A percentile compares a stretch with the other conserved stretches of the same genome.
phyloP scores from a whole-genome alignment of 2,888 invertebrate genomes.

The Chrysopilus asiliformis region DNA sequence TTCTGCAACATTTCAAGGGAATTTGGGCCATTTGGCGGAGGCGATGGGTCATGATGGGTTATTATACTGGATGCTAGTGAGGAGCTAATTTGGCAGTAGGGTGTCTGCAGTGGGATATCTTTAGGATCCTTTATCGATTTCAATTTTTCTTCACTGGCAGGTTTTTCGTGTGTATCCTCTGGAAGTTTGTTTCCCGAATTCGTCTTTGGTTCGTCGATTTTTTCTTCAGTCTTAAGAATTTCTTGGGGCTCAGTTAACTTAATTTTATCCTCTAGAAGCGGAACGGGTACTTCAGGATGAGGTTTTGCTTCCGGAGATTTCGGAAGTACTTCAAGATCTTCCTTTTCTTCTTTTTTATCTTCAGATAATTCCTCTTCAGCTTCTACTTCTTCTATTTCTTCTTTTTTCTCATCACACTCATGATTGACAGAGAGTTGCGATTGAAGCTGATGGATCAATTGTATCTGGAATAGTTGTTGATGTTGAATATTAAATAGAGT shows the following conservation, averaged over 20 bases:
- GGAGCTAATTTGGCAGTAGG: slow-evolving; percentile 38
- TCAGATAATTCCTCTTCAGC: not conserved
- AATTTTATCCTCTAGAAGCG: no score
- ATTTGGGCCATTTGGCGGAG: slow-evolving; percentile 67
- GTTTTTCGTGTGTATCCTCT: not conserved
- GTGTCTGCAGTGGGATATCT: slow-evolving; percentile 14
- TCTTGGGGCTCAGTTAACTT: no score
- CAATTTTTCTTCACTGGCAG: not conserved
- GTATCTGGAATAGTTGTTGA: slow-evolving; percentile 89
- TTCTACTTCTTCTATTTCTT: not conserved
- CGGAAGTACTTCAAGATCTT: slow-evolving; percentile 7
- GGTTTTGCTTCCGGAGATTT: no score
- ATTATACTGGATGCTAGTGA: slow-evolving; percentile 75
- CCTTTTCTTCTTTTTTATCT: not conserved
- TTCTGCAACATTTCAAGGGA: slow-evolving; percentile 86
- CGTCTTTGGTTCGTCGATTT: not conserved
- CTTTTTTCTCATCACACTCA: slow-evolving; percentile 12
- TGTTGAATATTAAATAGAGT: slow-evolving; percentile 89
- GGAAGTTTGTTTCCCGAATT: not conserved
- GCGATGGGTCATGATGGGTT: slow-evolving; percentile 66
- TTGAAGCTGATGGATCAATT: slow-evolving; percentile 86
- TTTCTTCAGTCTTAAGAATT: not conserved
- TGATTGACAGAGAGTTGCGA: slow-evolving; percentile 50
- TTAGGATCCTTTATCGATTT: no score
- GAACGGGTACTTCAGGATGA: no score